phyloP scores from a whole-genome alignment of 2,888 invertebrate genomes.

The Drosophila neutralis region DNA sequence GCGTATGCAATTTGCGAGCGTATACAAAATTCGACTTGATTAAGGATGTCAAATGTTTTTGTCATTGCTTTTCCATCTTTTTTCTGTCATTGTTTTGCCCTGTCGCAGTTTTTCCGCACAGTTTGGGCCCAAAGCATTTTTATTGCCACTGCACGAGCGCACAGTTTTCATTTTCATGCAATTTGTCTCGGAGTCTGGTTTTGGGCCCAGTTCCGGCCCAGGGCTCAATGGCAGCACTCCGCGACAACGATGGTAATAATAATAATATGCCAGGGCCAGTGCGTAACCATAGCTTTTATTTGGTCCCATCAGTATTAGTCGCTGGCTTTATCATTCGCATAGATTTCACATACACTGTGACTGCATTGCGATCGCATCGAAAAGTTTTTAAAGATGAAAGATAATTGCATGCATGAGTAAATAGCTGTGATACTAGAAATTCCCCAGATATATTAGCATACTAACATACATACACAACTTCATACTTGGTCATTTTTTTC shows the following conservation, averaged over 20 bases:
- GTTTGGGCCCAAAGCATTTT: slow-evolving; percentile 68
- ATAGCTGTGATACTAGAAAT: not conserved
- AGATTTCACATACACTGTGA: not conserved
- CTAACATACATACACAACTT: too few species aligned
- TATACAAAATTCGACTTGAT: slow-evolving; percentile 29
- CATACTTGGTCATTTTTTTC: too few species aligned
- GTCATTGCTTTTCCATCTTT: slow-evolving; percentile 20
- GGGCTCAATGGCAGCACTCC: not conserved
- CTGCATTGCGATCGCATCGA: not conserved
- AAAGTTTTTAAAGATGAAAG: not conserved
- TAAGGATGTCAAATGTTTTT: not conserved
- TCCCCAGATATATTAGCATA: too few species aligned
- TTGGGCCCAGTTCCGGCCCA: slow-evolving; percentile 1
- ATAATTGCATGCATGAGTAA: not conserved
- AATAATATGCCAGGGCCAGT: slow-evolving; percentile 11
- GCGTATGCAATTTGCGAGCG: slow-evolving; percentile 10
- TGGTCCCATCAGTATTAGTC: slow-evolving; percentile 29
- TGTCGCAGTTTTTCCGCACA: slow-evolving; percentile 71
- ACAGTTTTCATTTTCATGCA: slow-evolving; percentile 65
- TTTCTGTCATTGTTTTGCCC: slow-evolving; percentile 60
- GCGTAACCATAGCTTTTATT: slow-evolving; percentile 24
- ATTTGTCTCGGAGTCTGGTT: slow-evolving; percentile 57
- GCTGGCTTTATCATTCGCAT: slow-evolving; percentile 20
- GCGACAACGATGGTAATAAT: slow-evolving; percentile 24
- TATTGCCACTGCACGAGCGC: slow-evolving; percentile 63